Base-by-base conservation (phyloP, 2,888 invertebrate species). In the Papilio demoleus region DNA sequence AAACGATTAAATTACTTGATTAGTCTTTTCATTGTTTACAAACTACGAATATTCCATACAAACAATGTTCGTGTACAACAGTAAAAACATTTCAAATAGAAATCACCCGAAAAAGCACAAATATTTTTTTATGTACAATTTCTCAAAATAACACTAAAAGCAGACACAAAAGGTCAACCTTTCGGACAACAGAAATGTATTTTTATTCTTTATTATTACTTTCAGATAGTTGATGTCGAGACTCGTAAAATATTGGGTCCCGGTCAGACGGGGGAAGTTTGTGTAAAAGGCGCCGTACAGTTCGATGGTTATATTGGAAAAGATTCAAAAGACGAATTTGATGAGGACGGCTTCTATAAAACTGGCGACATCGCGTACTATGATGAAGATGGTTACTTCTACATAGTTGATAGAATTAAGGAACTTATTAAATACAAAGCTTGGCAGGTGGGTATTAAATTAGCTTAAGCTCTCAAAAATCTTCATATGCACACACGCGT, bases 371-470 rank as follows among this genome's bases (percentile, higher is more conserved):
- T 89, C 0, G 88, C 83, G 1, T 88, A 87, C 71, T 88, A 86
- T 42, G 89, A 90, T 67, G 77, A 84, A 40, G 84, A 89, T 17
- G 86, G 86, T 2, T 88, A 79, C 69, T 86, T 88, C 65, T 88
- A 74, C 67, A 82, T 87, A 34, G 83, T 87, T 0, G 88, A 88
- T 42, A 83, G 89, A 74, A 76, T 88, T 19, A 90, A 90, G 66
- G 89, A 90, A 73, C 79, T 89, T 6, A 88, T 90, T 14, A 89
- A 90, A 74, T 89, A 88, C 65, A 88, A 88, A 31, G 81, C 84
- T 42, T 84, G 86, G 74, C 88, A 89, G 76, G 88, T 88, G 71
- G 79, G 79, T 76, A 61, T 19, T 11, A 38, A 40, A 59, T 17
- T 36, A 42, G 36, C 40, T 31, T 4, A 31, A 42, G 17, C 1